Percentiles rank a stretch among this genome's conserved stretches.
Evolutionary conservation across 2,888 invertebrate genomes (phyloP).

Genomic region (Gibbula magus): DNA sequence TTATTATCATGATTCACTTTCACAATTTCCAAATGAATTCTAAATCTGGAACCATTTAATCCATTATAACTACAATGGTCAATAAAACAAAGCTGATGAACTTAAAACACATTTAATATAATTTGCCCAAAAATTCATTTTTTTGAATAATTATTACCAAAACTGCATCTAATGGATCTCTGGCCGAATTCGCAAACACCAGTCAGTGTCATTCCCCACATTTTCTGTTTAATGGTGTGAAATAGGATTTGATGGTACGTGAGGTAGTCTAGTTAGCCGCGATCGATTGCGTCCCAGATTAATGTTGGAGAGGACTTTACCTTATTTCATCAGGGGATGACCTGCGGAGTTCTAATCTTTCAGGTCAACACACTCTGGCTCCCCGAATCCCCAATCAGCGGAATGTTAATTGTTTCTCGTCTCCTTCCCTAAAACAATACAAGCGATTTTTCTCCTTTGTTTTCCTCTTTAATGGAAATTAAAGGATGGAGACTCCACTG

Average conservation of each 20-base stretch:
- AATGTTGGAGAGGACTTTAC: slow-evolving; percentile 11
- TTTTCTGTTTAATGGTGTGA: neutral
- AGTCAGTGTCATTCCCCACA: too few species aligned
- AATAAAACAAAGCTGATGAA: too few species aligned
- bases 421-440: neutral
- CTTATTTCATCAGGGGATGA: slow-evolving; percentile 1
- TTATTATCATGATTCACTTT: too few species aligned
- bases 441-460: neutral
- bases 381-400: neutral
- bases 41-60: too few species aligned
- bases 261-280: neutral
- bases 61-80: too few species aligned
- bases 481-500: too few species aligned
- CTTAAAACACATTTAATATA: too few species aligned
- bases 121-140: too few species aligned
- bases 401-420: neutral
- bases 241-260: neutral
- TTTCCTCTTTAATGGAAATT: neutral
- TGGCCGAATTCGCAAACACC: too few species aligned
- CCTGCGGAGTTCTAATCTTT: neutral
- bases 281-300: neutral
- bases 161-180: too few species aligned
- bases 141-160: too few species aligned
- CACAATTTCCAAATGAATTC: too few species aligned
- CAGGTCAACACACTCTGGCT: slow-evolving; percentile 3